phyloP scores from a whole-genome alignment of 2,797 vertebrate species.

The Micromesistius poutassou region DNA sequence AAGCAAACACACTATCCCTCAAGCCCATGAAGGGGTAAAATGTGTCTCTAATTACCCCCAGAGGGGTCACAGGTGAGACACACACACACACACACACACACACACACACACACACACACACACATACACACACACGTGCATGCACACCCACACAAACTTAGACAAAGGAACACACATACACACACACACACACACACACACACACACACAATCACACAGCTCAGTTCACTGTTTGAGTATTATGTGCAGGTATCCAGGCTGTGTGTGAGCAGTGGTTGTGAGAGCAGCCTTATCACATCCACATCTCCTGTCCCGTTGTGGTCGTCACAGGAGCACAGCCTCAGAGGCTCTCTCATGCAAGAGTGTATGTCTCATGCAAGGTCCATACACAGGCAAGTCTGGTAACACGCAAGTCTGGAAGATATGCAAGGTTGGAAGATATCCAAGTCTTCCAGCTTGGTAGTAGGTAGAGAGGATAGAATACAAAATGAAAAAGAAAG shows the following conservation, averaged over 20 bases:
- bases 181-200: slow-evolving; percentile 23
- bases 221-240: slow-evolving; percentile 54
- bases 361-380: too few relatives aligned
- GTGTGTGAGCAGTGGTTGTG: slow-evolving; percentile 46
- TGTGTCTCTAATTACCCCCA: slow-evolving; percentile 71
- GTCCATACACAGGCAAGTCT: too few relatives aligned
- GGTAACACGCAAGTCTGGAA: too few relatives aligned
- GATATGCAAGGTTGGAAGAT: too few relatives aligned
- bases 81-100: slow-evolving; percentile 10
- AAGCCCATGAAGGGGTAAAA: slow-evolving; percentile 54
- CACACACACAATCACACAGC: slow-evolving; percentile 1
- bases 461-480: neutral
- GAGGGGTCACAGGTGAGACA: slow-evolving; percentile 52
- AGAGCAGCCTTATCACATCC: slow-evolving; percentile 41
- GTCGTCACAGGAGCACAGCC: slow-evolving; percentile 4
- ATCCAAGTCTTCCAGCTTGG: too few relatives aligned
- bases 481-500: neutral
- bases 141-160: slow-evolving; percentile 25
- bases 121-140: slow-evolving; percentile 37
- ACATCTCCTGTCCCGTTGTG: slow-evolving; percentile 33
- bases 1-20: slow-evolving; percentile 24
- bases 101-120: slow-evolving; percentile 9
- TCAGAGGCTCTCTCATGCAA: neutral
- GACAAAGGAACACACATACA: slow-evolving; percentile 3
- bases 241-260: slow-evolving; percentile 45